These are phyloP conservation scores for Amphipyra tragopoginis DNA, from an alignment of 2,888 invertebrate species.

Conservation along the genomic window DNA sequence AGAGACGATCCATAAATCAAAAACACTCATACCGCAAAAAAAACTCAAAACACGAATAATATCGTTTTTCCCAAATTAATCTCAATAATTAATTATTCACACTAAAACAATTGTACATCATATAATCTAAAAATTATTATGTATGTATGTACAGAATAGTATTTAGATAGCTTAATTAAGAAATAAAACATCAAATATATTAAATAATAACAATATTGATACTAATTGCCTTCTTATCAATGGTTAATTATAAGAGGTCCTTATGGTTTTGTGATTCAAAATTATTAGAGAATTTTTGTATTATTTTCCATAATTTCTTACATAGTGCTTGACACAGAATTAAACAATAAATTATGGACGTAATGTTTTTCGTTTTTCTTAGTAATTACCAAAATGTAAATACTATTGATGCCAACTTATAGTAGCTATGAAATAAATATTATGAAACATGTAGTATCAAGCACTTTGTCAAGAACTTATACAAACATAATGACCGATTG, in stretches of 20 bases:
- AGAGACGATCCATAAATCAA: slow-evolving; percentile 78
- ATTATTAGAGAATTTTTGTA: slow-evolving; percentile 69
- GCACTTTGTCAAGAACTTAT: slow-evolving; percentile 72
- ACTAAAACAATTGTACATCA: slow-evolving; percentile 90
- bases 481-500: slow-evolving; percentile 68
- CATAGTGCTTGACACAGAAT: slow-evolving; percentile 72
- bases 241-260: slow-evolving; percentile 90
- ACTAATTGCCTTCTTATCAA: slow-evolving; percentile 90
- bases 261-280: slow-evolving; percentile 89
- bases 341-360: slow-evolving; percentile 64
- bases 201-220: slow-evolving; percentile 90
- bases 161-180: slow-evolving; percentile 86
- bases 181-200: slow-evolving; percentile 90
- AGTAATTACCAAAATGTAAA: slow-evolving; percentile 37
- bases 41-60: slow-evolving; percentile 70
- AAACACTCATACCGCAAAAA: slow-evolving; percentile 76
- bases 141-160: slow-evolving; percentile 88
- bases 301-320: slow-evolving; percentile 54
- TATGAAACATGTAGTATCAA: slow-evolving; percentile 63
- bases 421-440: slow-evolving; percentile 61
- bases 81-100: slow-evolving; percentile 87
- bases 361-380: slow-evolving; percentile 46
- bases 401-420: slow-evolving; percentile 54
- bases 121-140: slow-evolving; percentile 86
- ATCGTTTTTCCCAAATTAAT: slow-evolving; percentile 83